These are phyloP conservation scores for Erannis defoliaria DNA, from an alignment of 2,888 invertebrate genomes.

Conservation along the genomic window DNA sequence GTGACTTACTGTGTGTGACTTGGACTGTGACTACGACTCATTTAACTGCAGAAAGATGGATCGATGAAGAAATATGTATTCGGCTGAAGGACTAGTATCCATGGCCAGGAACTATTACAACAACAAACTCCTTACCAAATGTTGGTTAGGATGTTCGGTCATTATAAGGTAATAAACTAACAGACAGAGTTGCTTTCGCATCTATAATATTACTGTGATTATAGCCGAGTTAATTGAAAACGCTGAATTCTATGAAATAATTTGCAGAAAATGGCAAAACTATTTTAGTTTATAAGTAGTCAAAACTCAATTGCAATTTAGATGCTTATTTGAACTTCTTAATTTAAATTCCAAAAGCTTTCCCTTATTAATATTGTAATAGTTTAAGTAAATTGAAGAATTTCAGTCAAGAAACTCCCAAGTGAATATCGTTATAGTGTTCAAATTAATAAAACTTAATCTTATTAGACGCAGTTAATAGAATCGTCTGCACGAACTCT, in stretches of 20 bases:
- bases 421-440: slow-evolving; percentile 12
- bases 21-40: too few species aligned
- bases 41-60: too few species aligned
- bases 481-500: slow-evolving; percentile 32
- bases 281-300: not conserved
- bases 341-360: slow-evolving; percentile 4
- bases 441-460: slow-evolving; percentile 35
- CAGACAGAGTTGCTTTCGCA: too few species aligned
- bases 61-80: too few species aligned
- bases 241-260: not conserved
- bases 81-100: too few species aligned
- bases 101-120: too few species aligned
- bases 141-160: too few species aligned
- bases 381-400: slow-evolving; percentile 1
- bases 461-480: slow-evolving; percentile 38
- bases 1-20: too few species aligned
- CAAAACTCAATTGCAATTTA: not conserved
- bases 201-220: too few species aligned
- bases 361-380: slow-evolving; percentile 5
- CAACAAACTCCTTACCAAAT: too few species aligned
- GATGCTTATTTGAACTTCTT: not conserved
- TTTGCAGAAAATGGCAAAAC: not conserved
- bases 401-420: slow-evolving; percentile 1
- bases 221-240: not conserved
- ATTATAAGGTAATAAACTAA: too few species aligned